A percentile compares a stretch with the other conserved stretches of the same genome.
Evolutionary conservation across 2,888 invertebrate genomes (phyloP).

Genomic region (Philonicus albiceps): DNA sequence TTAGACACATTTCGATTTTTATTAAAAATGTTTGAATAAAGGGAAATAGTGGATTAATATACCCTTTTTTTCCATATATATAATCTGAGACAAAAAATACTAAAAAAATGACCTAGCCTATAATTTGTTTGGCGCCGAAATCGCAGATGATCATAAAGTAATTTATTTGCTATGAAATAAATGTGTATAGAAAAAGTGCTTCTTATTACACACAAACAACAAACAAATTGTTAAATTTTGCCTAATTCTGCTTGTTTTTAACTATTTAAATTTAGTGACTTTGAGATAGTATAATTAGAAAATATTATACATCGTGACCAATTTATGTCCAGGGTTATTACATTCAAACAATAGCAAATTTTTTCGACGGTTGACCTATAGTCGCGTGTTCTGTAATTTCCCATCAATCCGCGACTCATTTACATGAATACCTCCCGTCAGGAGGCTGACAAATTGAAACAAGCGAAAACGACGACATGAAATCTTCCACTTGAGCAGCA

Average conservation of each 20-base stretch:
- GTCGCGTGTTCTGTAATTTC: neutral
- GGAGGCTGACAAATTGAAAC: neutral
- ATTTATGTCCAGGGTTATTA: neutral
- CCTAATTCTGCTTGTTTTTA: neutral
- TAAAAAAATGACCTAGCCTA: too few species aligned
- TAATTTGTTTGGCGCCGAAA: too few species aligned
- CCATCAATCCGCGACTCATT: neutral
- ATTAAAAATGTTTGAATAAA: too few species aligned
- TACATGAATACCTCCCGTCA: neutral
- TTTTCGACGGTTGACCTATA: neutral
- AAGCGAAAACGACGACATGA: neutral
- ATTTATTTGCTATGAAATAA: neutral
- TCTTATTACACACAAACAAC: neutral
- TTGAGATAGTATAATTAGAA: neutral
- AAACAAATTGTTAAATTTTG: neutral
- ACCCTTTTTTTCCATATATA: too few species aligned
- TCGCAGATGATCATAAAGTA: neutral
- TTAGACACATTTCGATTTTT: too few species aligned
- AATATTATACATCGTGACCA: neutral
- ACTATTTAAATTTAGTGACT: neutral
- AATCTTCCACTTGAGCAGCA: neutral
- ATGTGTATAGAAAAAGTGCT: neutral
- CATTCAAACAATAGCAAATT: neutral
- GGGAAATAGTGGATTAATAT: too few species aligned
- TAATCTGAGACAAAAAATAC: too few species aligned